These are phyloP conservation scores for Oreochromis mossambicus DNA, from an alignment of 2,797 vertebrate species.

Conservation along the genomic window DNA sequence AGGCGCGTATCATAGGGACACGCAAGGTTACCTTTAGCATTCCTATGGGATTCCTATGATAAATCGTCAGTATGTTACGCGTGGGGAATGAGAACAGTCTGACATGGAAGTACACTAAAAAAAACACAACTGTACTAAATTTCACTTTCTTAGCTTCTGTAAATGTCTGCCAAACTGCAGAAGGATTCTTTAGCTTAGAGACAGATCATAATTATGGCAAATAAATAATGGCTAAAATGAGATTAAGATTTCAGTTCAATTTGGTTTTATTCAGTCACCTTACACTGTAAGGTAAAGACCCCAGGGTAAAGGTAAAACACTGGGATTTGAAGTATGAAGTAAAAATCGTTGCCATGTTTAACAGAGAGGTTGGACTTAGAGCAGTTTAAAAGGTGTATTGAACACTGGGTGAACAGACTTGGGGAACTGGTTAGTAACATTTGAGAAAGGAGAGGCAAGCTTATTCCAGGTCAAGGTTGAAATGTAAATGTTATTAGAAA, in stretches of 20 bases:
- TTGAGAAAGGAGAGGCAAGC: not conserved
- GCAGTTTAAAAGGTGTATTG: not conserved
- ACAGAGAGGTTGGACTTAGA: not conserved
- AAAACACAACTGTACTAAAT: fast-evolving
- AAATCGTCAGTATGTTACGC: not conserved
- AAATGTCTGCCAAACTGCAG: not conserved
- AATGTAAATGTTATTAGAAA: not conserved
- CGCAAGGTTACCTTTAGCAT: not conserved
- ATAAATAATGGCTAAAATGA: not conserved
- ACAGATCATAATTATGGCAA: not conserved
- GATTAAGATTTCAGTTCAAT: not conserved
- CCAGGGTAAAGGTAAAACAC: not conserved
- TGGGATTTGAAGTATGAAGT: not conserved
- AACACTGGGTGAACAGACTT: not conserved
- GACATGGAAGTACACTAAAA: not conserved
- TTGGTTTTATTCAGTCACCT: not conserved
- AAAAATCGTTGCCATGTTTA: not conserved
- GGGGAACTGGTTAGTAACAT: not conserved
- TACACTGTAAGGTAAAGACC: not conserved
- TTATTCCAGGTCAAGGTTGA: not conserved
- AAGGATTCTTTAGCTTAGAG: not conserved
- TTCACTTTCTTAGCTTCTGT: not conserved
- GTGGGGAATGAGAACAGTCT: not conserved
- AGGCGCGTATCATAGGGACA: not conserved
- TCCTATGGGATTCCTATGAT: not conserved